Evolutionary conservation across 2,113 vertebrate genomes (phyloP), one percentile per base, ranked within the genome.

Genomic region (Tachycineta bicolor): DNA sequence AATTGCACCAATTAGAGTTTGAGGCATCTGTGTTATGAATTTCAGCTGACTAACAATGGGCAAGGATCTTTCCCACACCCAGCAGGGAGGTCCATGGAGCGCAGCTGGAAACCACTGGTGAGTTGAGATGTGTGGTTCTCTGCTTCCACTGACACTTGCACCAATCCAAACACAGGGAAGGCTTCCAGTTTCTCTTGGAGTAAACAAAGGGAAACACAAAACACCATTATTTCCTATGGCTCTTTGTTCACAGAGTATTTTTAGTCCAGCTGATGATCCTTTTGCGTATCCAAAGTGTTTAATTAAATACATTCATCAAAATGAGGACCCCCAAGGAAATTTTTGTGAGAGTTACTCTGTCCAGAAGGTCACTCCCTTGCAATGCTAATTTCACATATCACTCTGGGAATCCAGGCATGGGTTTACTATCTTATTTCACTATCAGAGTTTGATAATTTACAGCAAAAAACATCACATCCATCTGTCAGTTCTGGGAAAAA

Each of bases 1-100:
- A 96, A 95, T 23, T 63, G n/a, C 31, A 31, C 86, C 63, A 78
- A 44, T 47, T 47, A 70, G n/a, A 25, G 44, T 10, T 47, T 24
- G 26, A 93, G 50, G 80, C 89, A 95, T 95, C 91, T 97, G 96
- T 31, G 33, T 93, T 94, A 93, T 78, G 64, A 31, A 90, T 96
- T 93, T 93, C 60, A 84, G 44, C 76, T 47, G 26, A 29, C 39
- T 86, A 77, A 97, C 93, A 97, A 97, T 94, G 84, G 95, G 60
- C 59, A 81, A 23, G 80, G 73, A 92, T 33, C 68, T 89, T 97
- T 96, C 93, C 91, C 93, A 94, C 94, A 86, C 76, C 39, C 86
- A 70, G 17, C 1, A 1, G 68, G 87, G 90, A 28, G 17, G 26
- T 56, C 62, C 4, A 8, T 23, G 74, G 43, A 39, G 58, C 1